Base-by-base conservation (phyloP, 30 jellyfish, hydroid and myxozoan genomes). In the Turritopsis rubra region DNA sequence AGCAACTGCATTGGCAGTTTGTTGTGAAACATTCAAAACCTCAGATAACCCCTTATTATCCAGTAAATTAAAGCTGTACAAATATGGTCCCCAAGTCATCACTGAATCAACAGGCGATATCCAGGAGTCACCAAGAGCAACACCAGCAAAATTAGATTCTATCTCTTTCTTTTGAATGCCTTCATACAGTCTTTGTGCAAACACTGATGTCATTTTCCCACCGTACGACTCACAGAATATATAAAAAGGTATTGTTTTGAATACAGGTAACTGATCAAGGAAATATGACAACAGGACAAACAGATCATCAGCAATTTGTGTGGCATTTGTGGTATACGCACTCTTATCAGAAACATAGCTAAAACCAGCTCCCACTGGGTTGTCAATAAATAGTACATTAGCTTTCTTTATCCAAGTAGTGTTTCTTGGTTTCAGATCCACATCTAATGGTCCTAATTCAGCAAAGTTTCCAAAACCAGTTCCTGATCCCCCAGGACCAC, bases 401-500 rank as follows among this genome's bases (percentile, higher is more conserved):
- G 97, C 93, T 26, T 31, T 78, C 73, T 85, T 84, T 1, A 79
- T 54, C 97, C 97, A 90, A 1, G 97, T 65, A 22, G 95, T 90
- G 66, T 86, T 76, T 71, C 97, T 88, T 71, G 87, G 91, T 52
- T 86, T 84, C 80, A 90, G 66, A 52, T 86, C 79, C 0, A 66
- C 85, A 74, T 90, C 97, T 16, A 90, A 27, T 21, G 97, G 97
- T 66, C 97, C 97, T 13, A 90, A 82, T 79, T 90, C 97, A 26
- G 60, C 83, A 73, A 90, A 90, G 31, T 90, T 90, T 20, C 97
- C 97, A 79, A 86, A 90, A 19, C 97, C 97, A 31, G 93, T 81
- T 28, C 93, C 90, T 1, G 97, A 90, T 31, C 88, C 97, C 71
- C 97, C 97, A 65, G 97, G 97, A 16, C 97, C 97, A 21, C 97